phyloP scores from a whole-genome alignment of 2,888 invertebrate genomes.

The Andrena dorsata region DNA sequence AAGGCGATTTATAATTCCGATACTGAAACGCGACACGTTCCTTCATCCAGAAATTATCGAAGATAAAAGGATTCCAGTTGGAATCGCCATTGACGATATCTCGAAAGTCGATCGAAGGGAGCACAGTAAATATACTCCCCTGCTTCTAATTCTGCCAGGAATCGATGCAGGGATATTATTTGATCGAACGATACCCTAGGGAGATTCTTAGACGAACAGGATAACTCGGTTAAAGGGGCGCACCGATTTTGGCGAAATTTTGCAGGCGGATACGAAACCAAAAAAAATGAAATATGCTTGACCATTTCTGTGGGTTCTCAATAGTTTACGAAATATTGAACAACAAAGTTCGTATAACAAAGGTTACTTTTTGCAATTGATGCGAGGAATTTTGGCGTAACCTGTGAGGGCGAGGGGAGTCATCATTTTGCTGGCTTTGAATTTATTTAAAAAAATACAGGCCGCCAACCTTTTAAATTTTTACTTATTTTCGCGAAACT shows the following conservation, averaged over 20 bases:
- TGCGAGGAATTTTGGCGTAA: too few species aligned
- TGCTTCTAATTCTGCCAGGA: conserved; percentile 1
- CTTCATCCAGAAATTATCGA: conserved; percentile 12
- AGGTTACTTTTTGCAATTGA: too few species aligned
- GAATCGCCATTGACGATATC: conserved; percentile 8
- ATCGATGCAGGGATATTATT: conserved; percentile 10
- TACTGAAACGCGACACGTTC: neutral
- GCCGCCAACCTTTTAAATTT: too few species aligned
- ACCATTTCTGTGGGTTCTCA: too few species aligned
- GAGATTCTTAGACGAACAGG: neutral
- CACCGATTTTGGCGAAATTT: neutral
- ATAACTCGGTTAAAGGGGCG: neutral
- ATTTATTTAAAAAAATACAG: too few species aligned
- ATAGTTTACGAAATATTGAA: too few species aligned
- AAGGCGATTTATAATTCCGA: conserved; percentile 13
- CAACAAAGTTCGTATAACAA: too few species aligned
- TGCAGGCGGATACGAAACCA: too few species aligned
- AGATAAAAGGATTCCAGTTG: conserved; percentile 8
- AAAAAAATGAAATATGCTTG: too few species aligned
- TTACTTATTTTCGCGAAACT: too few species aligned
- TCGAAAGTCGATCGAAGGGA: conserved; percentile 13
- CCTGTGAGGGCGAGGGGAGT: too few species aligned
- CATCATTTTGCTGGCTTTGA: too few species aligned
- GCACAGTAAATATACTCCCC: neutral
- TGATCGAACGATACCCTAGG: conserved; percentile 22